Conservation (phyloP, 2,888 invertebrate species). For the Microplitis deprimator region DNA sequence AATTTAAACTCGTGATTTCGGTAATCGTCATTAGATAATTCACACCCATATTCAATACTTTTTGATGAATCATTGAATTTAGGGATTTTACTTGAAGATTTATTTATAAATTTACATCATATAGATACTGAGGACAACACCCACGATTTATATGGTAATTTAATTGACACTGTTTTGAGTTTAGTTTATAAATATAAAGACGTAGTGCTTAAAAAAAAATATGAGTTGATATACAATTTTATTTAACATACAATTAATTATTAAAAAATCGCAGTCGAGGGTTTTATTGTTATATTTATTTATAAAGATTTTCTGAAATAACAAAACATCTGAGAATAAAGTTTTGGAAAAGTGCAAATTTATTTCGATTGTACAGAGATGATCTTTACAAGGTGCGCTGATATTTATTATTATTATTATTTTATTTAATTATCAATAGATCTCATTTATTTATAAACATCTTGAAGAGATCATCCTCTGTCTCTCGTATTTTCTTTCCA, state of each 20-base stretch:
- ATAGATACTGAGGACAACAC: background rate
- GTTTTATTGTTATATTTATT: background rate
- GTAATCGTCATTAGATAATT: background rate
- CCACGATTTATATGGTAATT: background rate
- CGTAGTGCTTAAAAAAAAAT: background rate
- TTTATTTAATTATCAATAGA: conserved; percentile 42
- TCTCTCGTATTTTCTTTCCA: conserved; percentile 28
- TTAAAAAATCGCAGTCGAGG: conserved; percentile 1
- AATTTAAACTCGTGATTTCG: background rate
- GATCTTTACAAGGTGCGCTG: conserved; percentile 43
- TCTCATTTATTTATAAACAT: conserved; percentile 39
- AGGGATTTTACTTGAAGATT: background rate
- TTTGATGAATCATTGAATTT: background rate
- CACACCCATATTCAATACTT: background rate
- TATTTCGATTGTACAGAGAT: conserved; percentile 54
- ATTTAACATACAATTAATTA: background rate
- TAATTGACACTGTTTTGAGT: background rate
- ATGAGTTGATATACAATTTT: background rate
- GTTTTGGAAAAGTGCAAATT: conserved; percentile 56
- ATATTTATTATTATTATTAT: conserved; percentile 15
- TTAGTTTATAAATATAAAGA: background rate
- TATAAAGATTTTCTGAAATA: background rate
- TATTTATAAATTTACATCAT: background rate
- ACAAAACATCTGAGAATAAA: conserved; percentile 44
- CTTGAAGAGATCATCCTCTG: conserved; percentile 35